Base-by-base conservation (phyloP, 2,113 vertebrate species). In the Equus quagga region DNA sequence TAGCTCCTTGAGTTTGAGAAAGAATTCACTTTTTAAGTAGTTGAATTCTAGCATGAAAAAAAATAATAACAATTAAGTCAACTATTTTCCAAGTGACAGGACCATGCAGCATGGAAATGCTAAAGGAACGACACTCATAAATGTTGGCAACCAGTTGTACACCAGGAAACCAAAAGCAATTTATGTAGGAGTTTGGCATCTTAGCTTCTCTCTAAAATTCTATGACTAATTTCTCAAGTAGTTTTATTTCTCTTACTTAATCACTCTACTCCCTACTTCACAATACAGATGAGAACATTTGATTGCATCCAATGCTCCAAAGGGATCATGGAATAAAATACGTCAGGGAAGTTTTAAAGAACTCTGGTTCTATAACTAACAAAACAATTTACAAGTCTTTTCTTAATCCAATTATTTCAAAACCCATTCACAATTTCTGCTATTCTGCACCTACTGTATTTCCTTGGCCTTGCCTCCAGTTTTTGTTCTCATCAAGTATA, bases 101-200 rank as follows among this genome's bases (percentile, higher is more conserved):
- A 91, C 67, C 49, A 56, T 44, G 46, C 11, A 91, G 70, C 78
- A 89, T 49, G 13, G 14, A 96, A 58, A 93, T 87, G 56, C 86
- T 69, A 91, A 94, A 85, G 75, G 31, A 85, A 91, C 46, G 88
- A 91, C n/a, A 96, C 78, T 91, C 96, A 88, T 54, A 96, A 84
- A 96, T 96, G 82, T 84, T 97, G 97, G 89, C 96, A 96, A 97
- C 78, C 33, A 73, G 41, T 28, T 58, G 6, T 95, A 86, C 2
- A 85, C 19, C 65, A 96, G 73, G 96, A 98, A 96, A 96, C 56
- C 46, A 94, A 91, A 96, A 82, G 96, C 80, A 84, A 78, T 96
- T 81, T 88, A 80, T 78, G 73, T 92, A 96, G 73, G 94, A 92
- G 80, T 92, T 67, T 73, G 72, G 36, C 60, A 79, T 84, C 44